Evolutionary conservation across 2,797 vertebrate genomes (phyloP), one percentile per base, ranked within the genome.

Genomic region (Sparus aurata): DNA sequence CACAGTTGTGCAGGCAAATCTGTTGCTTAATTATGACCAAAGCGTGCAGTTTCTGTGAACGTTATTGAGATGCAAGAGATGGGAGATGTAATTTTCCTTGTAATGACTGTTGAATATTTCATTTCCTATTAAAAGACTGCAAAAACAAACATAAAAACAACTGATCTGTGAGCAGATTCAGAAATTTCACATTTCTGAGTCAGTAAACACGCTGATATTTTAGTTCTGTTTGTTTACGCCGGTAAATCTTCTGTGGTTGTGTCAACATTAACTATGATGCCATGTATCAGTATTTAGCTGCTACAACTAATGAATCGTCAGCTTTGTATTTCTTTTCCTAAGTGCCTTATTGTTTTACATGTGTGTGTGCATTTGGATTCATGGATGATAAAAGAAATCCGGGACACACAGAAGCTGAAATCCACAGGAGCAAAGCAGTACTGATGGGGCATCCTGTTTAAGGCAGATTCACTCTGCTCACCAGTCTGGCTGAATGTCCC

Each of bases 371-470:
- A 6, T 70, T 55, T 69, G 12, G 11, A 55, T 74, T 67, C 73
- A 45, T 50, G 54, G 34, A 50, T 64, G 45, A 64, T 73, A 63
- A 84, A 58, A 73, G 69, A 88, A 71, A 60, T 41, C 50, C 47
- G 70, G 46, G 53, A 38, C 66, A 59, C 49, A 80, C 70, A 72
- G 67, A 74, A 65, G 53, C 49, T 54, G 12, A 59, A 65, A 63
- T 47, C 34, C 7, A 63, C 45, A 54, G 17, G 45, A 73, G 65
- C 60, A 68, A 64, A 78, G 59, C 70, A 8, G 3, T 62, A 59
- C 55, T 57, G 68, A 85, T 49, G 10, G 72, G n/a, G 82, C 47
- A 30, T 74, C 63, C 68, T 72, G 34, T 83, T 79, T 46, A 64
- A 65, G 55, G 59, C 62, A 27, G 64, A 50, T 59, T 25, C 59